These are phyloP conservation scores for Adrianichthys oophorus DNA, from an alignment of 2,797 vertebrate species.

Conservation along the genomic window DNA sequence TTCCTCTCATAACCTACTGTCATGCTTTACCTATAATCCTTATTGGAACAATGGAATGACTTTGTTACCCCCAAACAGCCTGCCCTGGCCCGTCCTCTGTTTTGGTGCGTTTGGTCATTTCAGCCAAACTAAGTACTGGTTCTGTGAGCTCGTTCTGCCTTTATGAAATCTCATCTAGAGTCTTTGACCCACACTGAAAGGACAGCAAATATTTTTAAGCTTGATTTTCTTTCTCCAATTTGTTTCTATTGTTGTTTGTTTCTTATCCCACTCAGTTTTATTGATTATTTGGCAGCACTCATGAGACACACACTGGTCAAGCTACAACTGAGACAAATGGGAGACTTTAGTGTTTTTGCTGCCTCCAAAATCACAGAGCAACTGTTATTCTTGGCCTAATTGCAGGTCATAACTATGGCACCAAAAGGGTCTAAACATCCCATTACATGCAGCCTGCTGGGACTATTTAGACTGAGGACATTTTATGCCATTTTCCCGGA, in stretches of 20 bases:
- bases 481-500: slow-evolving; percentile 39
- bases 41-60: slow-evolving; percentile 50
- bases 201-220: slow-evolving; percentile 1
- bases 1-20: slow-evolving; percentile 64
- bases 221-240: no score
- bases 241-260: slow-evolving; percentile 59
- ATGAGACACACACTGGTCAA: slow-evolving; percentile 18
- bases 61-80: slow-evolving; percentile 57
- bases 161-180: slow-evolving; percentile 34
- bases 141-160: slow-evolving; percentile 56
- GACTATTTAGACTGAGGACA: slow-evolving; percentile 58
- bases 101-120: slow-evolving; percentile 78
- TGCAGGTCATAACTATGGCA: slow-evolving; percentile 64
- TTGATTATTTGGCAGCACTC: slow-evolving; percentile 24
- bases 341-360: slow-evolving; percentile 43
- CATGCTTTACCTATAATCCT: slow-evolving; percentile 67
- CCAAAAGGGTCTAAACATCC: slow-evolving; percentile 67
- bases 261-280: slow-evolving; percentile 48
- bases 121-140: slow-evolving; percentile 72
- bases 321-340: slow-evolving; percentile 41
- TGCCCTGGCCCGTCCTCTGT: slow-evolving; percentile 52
- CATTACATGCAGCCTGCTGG: slow-evolving; percentile 68
- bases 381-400: slow-evolving; percentile 67
- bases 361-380: slow-evolving; percentile 48
- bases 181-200: slow-evolving; percentile 5